These are phyloP conservation scores for Myotis planiceps DNA, from an alignment of 2,797 vertebrate genomes.

Conservation along the genomic window DNA sequence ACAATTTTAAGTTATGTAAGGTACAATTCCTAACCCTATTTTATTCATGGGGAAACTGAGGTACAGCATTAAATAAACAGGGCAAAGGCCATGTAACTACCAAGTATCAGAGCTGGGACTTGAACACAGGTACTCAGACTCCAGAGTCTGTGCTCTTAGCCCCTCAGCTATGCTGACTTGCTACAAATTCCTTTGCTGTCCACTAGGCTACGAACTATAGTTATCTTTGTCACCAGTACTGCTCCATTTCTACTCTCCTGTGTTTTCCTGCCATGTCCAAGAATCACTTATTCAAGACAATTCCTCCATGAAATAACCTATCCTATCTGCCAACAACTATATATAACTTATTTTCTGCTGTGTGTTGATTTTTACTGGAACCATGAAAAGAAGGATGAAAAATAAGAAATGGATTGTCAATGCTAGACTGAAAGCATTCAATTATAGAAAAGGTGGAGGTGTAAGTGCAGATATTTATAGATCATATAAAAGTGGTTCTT, in stretches of 20 bases:
- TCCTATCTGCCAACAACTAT: not conserved
- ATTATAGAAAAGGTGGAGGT: not conserved
- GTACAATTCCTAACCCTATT: not conserved
- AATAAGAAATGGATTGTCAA: not conserved
- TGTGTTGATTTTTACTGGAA: constrained; percentile 35
- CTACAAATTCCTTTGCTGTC: not conserved
- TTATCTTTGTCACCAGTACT: not conserved
- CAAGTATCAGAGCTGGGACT: not conserved
- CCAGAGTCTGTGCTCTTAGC: not conserved
- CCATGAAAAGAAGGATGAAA: not conserved
- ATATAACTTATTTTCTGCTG: constrained; percentile 38
- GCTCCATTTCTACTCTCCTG: not conserved
- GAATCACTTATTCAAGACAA: not conserved
- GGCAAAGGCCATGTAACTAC: not conserved
- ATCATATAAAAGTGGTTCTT: constrained; percentile 13
- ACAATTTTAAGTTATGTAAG: not conserved
- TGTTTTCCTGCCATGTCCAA: not conserved
- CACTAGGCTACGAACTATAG: not conserved
- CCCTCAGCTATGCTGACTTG: not conserved
- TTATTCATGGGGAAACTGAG: not conserved
- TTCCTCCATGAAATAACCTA: constrained; percentile 30
- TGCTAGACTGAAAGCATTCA: not conserved
- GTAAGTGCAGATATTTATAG: constrained; percentile 19
- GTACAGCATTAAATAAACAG: not conserved
- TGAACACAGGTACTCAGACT: not conserved